phyloP scores from a whole-genome alignment of 2,797 vertebrate genomes.

The Sandelia bainsii region DNA sequence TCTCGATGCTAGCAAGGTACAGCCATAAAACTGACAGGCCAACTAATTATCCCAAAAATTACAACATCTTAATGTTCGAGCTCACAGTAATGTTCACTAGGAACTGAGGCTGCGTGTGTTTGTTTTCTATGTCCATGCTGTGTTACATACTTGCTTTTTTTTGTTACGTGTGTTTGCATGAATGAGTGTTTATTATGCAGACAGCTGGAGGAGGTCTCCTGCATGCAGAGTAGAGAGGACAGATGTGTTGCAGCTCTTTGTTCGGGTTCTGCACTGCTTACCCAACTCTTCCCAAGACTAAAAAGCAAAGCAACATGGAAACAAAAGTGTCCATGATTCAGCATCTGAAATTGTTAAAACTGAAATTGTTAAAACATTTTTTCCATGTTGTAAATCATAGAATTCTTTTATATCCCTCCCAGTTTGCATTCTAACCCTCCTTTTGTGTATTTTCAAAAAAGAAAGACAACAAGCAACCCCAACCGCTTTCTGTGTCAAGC shows the following conservation, averaged over 20 bases:
- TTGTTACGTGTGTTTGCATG: constrained; percentile 17
- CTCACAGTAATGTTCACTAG: constrained; percentile 69
- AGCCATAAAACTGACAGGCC: constrained; percentile 91
- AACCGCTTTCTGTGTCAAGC: constrained; percentile 40
- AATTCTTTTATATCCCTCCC: constrained; percentile 12
- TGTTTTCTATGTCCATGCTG: background rate
- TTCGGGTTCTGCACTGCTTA: constrained; percentile 59
- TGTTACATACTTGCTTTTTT: constrained; percentile 43
- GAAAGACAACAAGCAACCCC: constrained; percentile 13
- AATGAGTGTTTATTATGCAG: constrained; percentile 72
- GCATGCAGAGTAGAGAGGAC: constrained; percentile 71
- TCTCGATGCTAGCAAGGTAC: constrained; percentile 84
- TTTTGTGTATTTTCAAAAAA: constrained; percentile 6
- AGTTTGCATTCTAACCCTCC: background rate
- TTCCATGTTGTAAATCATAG: background rate
- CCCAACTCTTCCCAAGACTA: constrained; percentile 10
- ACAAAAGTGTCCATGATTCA: constrained; percentile 15
- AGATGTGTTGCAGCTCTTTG: constrained; percentile 74
- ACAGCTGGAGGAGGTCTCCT: constrained; percentile 79
- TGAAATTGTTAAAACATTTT: background rate
- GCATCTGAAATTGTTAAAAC: constrained; percentile 11
- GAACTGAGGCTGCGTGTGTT: constrained; percentile 15
- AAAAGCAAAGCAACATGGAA: constrained; percentile 32
- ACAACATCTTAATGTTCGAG: constrained; percentile 84
- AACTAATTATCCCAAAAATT: constrained; percentile 91